A percentile compares a stretch with the other conserved stretches of the same genome.
Evolutionary conservation across 2,888 invertebrate species (phyloP).

Genomic region (Scrobipalpa atriplicella): DNA sequence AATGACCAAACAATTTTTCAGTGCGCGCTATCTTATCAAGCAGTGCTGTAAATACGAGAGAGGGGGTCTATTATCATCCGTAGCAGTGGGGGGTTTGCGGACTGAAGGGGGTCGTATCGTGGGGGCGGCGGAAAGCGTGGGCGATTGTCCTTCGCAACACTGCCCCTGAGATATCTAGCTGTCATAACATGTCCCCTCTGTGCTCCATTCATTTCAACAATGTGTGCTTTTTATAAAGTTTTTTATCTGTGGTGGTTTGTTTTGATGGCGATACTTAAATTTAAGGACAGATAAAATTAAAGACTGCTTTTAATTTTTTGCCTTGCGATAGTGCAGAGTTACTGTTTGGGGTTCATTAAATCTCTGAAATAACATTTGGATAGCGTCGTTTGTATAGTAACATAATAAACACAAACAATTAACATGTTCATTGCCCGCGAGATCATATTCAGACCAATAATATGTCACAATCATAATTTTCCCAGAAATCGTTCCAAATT

Average conservation of each 20-base stretch:
- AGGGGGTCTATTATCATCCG: background rate
- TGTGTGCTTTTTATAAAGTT: too few relatives aligned
- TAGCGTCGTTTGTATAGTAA: background rate
- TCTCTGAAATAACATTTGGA: slow-evolving; percentile 4
- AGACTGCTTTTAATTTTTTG: slow-evolving; percentile 2
- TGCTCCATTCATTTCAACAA: background rate
- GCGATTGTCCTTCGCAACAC: slow-evolving; percentile 72
- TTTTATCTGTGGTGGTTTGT: slow-evolving; percentile 6
- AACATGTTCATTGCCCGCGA: slow-evolving; percentile 10
- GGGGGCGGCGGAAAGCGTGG: slow-evolving; percentile 66
- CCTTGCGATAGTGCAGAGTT: background rate
- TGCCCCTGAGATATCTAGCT: slow-evolving; percentile 61
- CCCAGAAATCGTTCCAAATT: slow-evolving; percentile 71
- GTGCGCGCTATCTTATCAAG: slow-evolving; percentile 19
- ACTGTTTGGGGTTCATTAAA: background rate
- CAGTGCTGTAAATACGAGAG: background rate
- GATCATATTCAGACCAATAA: slow-evolving; percentile 45
- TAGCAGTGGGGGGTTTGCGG: background rate
- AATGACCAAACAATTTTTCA: slow-evolving; percentile 25
- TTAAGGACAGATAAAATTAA: background rate
- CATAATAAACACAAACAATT: background rate
- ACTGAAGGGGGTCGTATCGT: slow-evolving; percentile 37
- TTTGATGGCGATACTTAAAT: slow-evolving; percentile 10
- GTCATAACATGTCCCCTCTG: slow-evolving; percentile 53
- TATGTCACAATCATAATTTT: slow-evolving; percentile 70